Evolutionary conservation across 2,888 invertebrate species (phyloP), one percentile per base, ranked within the genome.

Genomic region (Marronus borbonicus): DNA sequence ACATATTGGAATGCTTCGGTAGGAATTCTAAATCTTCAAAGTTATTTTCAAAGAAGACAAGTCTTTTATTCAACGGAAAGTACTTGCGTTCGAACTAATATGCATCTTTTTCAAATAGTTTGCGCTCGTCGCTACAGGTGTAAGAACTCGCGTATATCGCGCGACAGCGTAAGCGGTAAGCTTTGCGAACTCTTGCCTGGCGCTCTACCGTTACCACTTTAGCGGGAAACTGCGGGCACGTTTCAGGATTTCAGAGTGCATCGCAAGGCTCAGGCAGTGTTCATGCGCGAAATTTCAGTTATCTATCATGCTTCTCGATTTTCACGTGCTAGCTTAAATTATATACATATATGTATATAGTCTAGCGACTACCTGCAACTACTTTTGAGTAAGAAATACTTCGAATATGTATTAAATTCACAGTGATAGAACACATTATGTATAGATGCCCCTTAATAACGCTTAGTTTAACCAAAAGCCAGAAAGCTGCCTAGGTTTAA

Each of bases 221-320:
- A 78, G 78, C 80, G 81, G 80, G 79, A 81, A 81, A 81, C 81
- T 81, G 81, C 77, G 75, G 77, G 78, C 76, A 69, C 50, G 78
- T 78, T 78, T 68, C 72, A 78, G 77, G 79, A 78, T 76, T 81
- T 77, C 81, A 80, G 79, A 31, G 76, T 79, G 78, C 78, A 70
- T 65, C 75, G 75, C 76, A 58, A n/a, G 52, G 76, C 66, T 64
- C 66, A n/a, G 55, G 55, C 39, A 79, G 64, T 76, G 77, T 79
- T 60, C 79, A 79, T 79, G 79, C 79, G 79, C 79, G 58, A 76
- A 76, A 74, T 70, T 72, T 76, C 70, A 60, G 55, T 69, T 70
- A 66, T 62, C 75, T 55, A 20, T 64, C 44, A 28, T 74, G 39
- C 44, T 62, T 66, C 49, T 28, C 24, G 36, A 36, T 55, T 66